These are phyloP conservation scores for Microchirus variegatus DNA, from an alignment of 2,797 vertebrate genomes.

Conservation along the genomic window DNA sequence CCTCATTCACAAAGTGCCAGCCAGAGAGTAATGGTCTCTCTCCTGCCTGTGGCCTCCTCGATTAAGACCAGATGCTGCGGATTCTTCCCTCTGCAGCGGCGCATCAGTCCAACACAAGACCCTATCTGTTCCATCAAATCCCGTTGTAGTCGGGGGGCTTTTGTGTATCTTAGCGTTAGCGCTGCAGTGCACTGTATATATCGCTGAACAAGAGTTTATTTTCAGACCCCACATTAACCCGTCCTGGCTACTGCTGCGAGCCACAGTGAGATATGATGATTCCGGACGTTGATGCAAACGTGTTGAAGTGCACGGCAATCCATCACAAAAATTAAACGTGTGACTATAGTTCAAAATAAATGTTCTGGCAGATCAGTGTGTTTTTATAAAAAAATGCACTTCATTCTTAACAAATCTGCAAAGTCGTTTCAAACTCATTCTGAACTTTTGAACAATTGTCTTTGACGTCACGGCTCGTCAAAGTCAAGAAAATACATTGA, in stretches of 20 bases:
- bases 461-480: too few species aligned
- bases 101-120: slow-evolving; percentile 4
- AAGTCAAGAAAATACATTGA: too few species aligned
- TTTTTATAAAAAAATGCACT: too few species aligned
- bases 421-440: too few species aligned
- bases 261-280: neutral
- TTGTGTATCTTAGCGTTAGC: neutral
- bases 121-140: slow-evolving; percentile 13
- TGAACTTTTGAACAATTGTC: too few species aligned
- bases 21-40: slow-evolving; percentile 23
- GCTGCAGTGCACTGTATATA: neutral
- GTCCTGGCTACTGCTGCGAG: neutral
- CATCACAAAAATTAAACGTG: too few species aligned
- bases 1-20: slow-evolving; percentile 69
- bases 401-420: too few species aligned
- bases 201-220: neutral
- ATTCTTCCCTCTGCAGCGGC: slow-evolving; percentile 30
- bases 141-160: slow-evolving; percentile 3
- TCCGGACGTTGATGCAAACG: too few species aligned
- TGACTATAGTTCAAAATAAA: too few species aligned
- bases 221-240: neutral
- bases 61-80: slow-evolving; percentile 70
- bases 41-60: slow-evolving; percentile 41
- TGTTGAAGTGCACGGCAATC: too few species aligned
- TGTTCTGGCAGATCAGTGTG: too few species aligned